Conservation (phyloP, 2,797 vertebrate genomes). For the Graptemys geographica region DNA sequence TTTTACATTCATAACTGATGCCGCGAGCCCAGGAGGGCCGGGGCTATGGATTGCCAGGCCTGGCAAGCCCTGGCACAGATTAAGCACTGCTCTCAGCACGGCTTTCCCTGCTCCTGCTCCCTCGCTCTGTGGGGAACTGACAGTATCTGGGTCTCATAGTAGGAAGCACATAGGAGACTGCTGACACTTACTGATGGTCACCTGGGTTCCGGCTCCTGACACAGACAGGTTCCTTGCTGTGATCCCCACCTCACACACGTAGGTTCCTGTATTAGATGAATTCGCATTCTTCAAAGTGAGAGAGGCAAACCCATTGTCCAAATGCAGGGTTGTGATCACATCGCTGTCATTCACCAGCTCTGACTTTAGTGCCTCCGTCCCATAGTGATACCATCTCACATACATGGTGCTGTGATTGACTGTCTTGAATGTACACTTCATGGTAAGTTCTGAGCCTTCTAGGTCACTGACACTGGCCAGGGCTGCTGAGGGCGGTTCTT, state of each 20-base stretch:
- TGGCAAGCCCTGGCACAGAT: no score
- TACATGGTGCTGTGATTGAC: neutral
- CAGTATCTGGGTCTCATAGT: no score
- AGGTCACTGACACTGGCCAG: accelerated
- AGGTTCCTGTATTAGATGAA: neutral
- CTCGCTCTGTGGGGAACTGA: no score
- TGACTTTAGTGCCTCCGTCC: accelerated
- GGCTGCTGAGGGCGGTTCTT: no score
- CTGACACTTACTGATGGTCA: no score
- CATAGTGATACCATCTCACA: neutral
- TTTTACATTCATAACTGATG: no score
- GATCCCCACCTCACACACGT: neutral
- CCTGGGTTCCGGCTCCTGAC: no score
- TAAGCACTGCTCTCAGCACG: no score
- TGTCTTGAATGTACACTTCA: neutral
- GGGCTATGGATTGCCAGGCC: no score
- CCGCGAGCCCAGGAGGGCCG: no score
- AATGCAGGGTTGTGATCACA: accelerated
- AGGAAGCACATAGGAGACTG: no score
- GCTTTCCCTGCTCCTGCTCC: no score
- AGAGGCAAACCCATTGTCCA: neutral
- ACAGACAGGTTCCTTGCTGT: neutral
- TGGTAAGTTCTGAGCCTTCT: neutral
- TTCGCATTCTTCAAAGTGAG: neutral
- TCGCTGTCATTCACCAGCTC: neutral